These are phyloP conservation scores for Myrmophylax atrothorax DNA, from an alignment of 2,113 vertebrate genomes.

Conservation along the genomic window DNA sequence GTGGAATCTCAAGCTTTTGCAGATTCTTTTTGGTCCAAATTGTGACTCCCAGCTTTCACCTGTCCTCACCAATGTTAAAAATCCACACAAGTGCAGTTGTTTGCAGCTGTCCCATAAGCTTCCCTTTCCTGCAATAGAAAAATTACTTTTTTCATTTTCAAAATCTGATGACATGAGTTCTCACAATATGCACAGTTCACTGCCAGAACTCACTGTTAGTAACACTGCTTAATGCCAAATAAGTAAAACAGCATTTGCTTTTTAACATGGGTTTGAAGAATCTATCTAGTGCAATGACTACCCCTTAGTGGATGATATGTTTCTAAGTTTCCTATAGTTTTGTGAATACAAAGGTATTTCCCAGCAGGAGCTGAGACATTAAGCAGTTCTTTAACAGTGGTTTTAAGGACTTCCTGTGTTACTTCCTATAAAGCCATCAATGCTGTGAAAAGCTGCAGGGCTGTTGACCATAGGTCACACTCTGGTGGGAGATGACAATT, in stretches of 20 bases:
- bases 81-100: neutral
- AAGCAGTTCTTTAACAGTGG: neutral
- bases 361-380: neutral
- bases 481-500: neutral
- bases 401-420: neutral
- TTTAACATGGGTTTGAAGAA: neutral
- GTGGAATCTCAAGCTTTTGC: neutral
- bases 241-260: neutral
- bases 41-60: neutral
- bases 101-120: neutral
- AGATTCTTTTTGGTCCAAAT: neutral
- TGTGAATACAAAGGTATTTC: neutral
- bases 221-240: neutral
- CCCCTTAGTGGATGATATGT: neutral
- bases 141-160: neutral
- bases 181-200: neutral
- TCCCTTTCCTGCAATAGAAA: neutral
- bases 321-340: neutral
- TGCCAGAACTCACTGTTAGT: neutral
- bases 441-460: neutral
- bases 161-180: neutral
- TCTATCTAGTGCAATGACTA: neutral
- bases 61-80: neutral
- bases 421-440: accelerated
- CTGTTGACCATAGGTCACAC: neutral